A percentile compares a stretch with the other conserved stretches of the same genome.
These are phyloP conservation scores for Halotydeus destructor DNA, from an alignment of 1,140 invertebrate genomes.

Conservation along the genomic window DNA sequence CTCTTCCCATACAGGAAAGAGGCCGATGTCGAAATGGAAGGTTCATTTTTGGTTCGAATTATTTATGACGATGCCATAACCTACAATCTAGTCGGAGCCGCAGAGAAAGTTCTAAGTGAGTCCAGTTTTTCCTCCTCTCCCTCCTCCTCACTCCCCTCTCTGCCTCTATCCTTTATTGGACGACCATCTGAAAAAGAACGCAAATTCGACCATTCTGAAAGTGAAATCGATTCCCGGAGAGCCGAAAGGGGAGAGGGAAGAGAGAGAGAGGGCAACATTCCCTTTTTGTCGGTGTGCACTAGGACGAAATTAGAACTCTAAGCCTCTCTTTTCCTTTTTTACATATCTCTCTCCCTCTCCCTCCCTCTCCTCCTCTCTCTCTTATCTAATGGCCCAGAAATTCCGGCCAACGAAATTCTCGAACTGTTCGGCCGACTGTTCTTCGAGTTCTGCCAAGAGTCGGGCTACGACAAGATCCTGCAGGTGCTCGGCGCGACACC, in stretches of 20 bases:
- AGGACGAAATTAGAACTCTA: too few relatives aligned
- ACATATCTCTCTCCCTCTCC: neutral
- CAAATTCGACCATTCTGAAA: neutral
- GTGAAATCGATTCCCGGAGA: too few relatives aligned
- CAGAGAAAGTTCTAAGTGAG: constrained; percentile 70
- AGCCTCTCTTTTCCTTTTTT: neutral
- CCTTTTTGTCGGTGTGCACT: neutral
- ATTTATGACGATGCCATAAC: constrained; percentile 89
- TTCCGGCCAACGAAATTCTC: constrained; percentile 66
- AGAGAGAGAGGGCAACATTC: too few relatives aligned
- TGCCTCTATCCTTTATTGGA: neutral
- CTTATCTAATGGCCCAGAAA: constrained; percentile 35
- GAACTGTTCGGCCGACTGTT: constrained; percentile 83
- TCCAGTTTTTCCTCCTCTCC: constrained; percentile 17
- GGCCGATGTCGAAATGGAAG: constrained; percentile 76
- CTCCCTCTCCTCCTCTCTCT: neutral
- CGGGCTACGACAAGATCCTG: constrained; percentile 75
- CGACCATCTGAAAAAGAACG: neutral
- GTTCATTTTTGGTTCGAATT: constrained; percentile 74
- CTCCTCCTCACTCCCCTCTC: neutral
- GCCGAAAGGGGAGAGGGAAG: too few relatives aligned
- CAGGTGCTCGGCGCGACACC: constrained; percentile 79
- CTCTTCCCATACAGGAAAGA: constrained; percentile 43
- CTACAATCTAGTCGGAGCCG: constrained; percentile 74
- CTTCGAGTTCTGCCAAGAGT: constrained; percentile 83